Evolutionary conservation across 1,140 invertebrate genomes (phyloP), one percentile per base, ranked within the genome.

Genomic region (Lysiphlebus fabarum): DNA sequence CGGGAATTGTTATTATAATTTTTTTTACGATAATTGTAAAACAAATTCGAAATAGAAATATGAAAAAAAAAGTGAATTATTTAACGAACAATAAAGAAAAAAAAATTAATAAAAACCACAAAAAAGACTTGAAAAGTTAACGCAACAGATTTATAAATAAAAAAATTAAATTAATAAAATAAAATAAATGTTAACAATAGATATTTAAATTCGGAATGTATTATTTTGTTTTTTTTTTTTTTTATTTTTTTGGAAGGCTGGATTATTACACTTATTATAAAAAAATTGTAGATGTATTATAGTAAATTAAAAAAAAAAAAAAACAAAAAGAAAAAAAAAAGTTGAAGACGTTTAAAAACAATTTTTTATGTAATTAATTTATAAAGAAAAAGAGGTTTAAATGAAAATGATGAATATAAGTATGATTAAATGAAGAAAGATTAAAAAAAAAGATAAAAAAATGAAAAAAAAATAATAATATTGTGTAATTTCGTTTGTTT

Each of bases 361-460:
- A 54, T 59, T 75, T 76, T 72, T 75, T 70, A 76, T 74, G 69
- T 73, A 74, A 76, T 77, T 78, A 77, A 78, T 76, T 78, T 77
- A 76, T 78, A 66, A 66, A 67, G 74, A 73, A 67, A 64, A 67
- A 62, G 65, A 60, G 63, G 58, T 68, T 70, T 68, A 67, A 64
- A 67, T 64, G 67, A 53, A 56, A 67, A 67, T 64, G 66, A 65
- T 66, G 63, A 58, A 65, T 61, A 64, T 71, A 71, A 66, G 70
- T 72, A 70, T 70, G n/a, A n/a, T n/a, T n/a, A n/a, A n/a, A 65
- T 62, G 50, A 60, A n/a, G n/a, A n/a, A n/a, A n/a, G n/a, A n/a
- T n/a, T 67, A 62, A 64, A 65, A 63, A 64, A 65, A 62, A 40
- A 17, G 51, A 55, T 34, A 7, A 34, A 44, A 5, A 45, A 55